Evolutionary conservation across 2,113 vertebrate species (phyloP).

Genomic region (Eublepharis macularius): DNA sequence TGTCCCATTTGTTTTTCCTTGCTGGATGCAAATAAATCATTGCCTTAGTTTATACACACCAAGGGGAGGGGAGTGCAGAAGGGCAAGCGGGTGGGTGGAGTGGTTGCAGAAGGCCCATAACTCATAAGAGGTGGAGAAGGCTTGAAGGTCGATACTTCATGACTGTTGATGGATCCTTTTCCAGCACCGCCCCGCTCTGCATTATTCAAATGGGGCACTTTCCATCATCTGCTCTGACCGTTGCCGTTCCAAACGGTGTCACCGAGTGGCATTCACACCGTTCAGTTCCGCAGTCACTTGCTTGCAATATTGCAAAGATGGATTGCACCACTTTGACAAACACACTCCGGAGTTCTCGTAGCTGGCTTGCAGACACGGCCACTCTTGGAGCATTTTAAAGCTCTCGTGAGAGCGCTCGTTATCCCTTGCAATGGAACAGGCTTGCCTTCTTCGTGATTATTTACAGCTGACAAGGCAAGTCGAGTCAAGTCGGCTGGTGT

Average conservation of each 20-base stretch:
- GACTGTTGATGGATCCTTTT: rapidly evolving
- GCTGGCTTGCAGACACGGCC: neutral
- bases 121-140: neutral
- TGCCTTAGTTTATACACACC: constrained; percentile 31
- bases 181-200: neutral
- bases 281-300: neutral
- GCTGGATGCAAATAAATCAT: constrained; percentile 72
- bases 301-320: rapidly evolving
- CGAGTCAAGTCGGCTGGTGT: too few relatives aligned
- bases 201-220: neutral
- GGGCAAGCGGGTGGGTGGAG: too few relatives aligned
- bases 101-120: neutral
- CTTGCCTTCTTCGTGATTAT: neutral
- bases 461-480: neutral
- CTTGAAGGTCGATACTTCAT: constrained; percentile 20
- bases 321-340: rapidly evolving
- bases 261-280: rapidly evolving
- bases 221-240: neutral
- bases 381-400: too few relatives aligned
- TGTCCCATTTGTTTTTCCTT: constrained; percentile 64
- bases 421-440: neutral
- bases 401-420: neutral
- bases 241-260: rapidly evolving
- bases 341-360: neutral
- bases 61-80: neutral